Evolutionary conservation across 2,888 invertebrate species (phyloP).

Genomic region (Stegana nigrithorax): DNA sequence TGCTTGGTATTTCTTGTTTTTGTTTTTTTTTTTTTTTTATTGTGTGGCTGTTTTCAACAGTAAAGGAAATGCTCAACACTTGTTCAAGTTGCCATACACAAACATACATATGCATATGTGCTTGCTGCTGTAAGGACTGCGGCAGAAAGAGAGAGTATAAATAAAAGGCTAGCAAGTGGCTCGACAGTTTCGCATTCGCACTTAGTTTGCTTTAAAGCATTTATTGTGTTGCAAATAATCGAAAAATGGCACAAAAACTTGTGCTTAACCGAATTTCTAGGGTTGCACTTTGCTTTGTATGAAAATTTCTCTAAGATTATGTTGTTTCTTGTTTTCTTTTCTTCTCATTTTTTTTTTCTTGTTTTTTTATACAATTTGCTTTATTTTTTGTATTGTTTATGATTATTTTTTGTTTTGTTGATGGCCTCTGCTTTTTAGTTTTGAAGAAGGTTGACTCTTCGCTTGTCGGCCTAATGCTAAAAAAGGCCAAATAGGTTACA

Average conservation of each 20-base stretch:
- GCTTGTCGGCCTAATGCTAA: no score
- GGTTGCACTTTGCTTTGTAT: conserved; percentile 6
- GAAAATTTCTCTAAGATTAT: not conserved
- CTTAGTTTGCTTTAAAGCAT: no score
- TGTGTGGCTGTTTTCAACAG: not conserved
- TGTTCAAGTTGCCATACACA: conserved; percentile 2
- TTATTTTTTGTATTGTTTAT: conserved; percentile 1
- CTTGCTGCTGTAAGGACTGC: no score
- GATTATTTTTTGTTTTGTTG: conserved; percentile 1
- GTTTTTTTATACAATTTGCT: not conserved
- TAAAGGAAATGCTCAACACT: not conserved
- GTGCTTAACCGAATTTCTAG: conserved; percentile 20
- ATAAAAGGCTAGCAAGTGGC: not conserved
- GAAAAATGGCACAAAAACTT: not conserved
- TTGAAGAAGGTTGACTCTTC: no score
- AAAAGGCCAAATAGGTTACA: no score
- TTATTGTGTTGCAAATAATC: conserved; percentile 1
- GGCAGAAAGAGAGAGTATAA: not conserved
- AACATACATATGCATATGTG: no score
- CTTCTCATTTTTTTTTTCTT: not conserved
- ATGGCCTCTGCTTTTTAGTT: conserved; percentile 1
- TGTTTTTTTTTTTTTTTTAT: not conserved
- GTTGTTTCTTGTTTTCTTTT: not conserved
- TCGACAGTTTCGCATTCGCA: no score
- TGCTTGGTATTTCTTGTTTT: not conserved